phyloP scores from a whole-genome alignment of 2,113 vertebrate genomes.

The Harpagus bidentatus region DNA sequence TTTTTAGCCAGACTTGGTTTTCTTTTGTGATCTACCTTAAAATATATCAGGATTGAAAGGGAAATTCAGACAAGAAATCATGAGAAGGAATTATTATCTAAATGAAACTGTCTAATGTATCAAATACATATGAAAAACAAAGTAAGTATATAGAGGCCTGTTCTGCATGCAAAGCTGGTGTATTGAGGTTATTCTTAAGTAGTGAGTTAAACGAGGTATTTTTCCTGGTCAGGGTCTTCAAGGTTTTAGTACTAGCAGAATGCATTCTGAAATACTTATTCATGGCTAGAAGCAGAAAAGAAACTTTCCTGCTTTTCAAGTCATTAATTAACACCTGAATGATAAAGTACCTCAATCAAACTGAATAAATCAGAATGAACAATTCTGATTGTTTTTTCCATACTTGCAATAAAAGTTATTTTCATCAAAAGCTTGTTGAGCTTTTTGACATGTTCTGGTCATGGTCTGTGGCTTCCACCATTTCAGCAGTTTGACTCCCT shows the following conservation, averaged over 20 bases:
- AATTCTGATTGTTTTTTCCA: background rate
- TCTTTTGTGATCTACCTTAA: background rate
- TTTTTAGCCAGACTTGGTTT: rapidly evolving
- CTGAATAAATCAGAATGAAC: background rate
- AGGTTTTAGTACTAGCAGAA: background rate
- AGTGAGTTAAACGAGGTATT: background rate
- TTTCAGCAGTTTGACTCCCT: background rate
- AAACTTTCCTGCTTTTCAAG: background rate
- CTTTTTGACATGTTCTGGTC: background rate
- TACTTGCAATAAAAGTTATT: background rate
- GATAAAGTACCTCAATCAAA: background rate
- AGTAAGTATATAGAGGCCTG: background rate
- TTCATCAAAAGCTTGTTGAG: background rate
- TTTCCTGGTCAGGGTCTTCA: background rate
- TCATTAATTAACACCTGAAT: background rate
- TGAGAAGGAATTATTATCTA: background rate
- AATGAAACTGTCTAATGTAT: background rate
- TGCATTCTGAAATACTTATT: background rate
- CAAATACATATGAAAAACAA: background rate
- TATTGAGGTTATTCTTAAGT: background rate
- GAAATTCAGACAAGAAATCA: background rate
- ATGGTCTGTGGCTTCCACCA: background rate
- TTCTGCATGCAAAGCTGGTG: background rate
- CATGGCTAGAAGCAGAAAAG: background rate
- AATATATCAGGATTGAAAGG: background rate